Evolutionary conservation across 2,113 vertebrate genomes (phyloP), one percentile per base, ranked within the genome.

Genomic region (Herpetotheres cachinnans): DNA sequence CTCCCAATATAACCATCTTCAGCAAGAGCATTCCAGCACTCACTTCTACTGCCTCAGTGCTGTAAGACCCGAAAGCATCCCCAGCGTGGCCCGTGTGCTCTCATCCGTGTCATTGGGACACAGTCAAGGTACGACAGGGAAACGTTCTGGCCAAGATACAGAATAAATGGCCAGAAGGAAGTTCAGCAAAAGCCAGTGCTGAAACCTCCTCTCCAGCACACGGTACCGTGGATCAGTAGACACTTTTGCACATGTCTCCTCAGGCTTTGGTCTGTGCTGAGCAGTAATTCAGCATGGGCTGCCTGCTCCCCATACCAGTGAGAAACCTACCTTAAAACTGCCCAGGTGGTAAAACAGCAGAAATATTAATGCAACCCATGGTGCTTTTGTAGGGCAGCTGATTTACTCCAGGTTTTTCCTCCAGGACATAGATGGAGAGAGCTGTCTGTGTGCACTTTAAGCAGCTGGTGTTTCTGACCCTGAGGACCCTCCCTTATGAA

Each of bases 81-180:
- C 65, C 81, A 79, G 78, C 3, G 5, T 1, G 29, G 67, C 59
- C 71, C 3, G 0, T 2, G 52, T 15, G 2, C 50, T 63, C 47
- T 58, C 52, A 21, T 6, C 46, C 2, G 2, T 11, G 86, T 38
- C 74, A 2, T 1, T 44, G 71, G 72, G 90, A 97, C 94, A 97
- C 96, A 32, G 74, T 90, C 61, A 89, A 93, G 98, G 98, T 98
- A 98, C 98, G 93, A 96, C 62, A 88, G 77, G 54, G 78, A 89
- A 89, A 58, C 52, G n/a, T 40, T 71, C 76, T 69, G 66, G 56
- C 54, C 49, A 29, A 13, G 65, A n/a, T 0, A 5, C 19, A 24
- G 83, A 49, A 73, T 27, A 16, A 12, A 36, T 2, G 82, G 73
- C 10, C 76, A 90, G 89, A 71, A 62, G 93, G 84, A 36, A 40